Base-by-base conservation (phyloP, 1,140 invertebrate species). In the Cyclina sinensis region DNA sequence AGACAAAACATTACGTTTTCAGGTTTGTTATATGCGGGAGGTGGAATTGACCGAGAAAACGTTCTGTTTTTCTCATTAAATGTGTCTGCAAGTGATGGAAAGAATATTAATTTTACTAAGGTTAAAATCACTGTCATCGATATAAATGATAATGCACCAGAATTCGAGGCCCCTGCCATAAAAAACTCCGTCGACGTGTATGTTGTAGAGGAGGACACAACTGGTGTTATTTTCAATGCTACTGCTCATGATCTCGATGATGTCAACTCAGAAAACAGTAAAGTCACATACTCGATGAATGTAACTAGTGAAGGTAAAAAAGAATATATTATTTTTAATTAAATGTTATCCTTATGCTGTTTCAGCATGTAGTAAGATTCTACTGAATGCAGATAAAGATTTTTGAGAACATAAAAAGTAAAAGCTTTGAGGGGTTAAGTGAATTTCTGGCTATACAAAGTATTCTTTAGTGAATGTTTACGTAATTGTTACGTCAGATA, bases 121-220 rank as follows among this genome's bases (percentile, higher is more conserved):
- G 84, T 86, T 48, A 7, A 35, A 21, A 86, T 86, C 9, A 7
- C 39, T 30, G 37, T 86, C 0, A 18, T 9, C 62, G 84, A 86
- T 35, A 32, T 86, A 0, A 86, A 86, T 78, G 73, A 86, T 35
- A 86, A 86, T 78, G 21, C 70, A 14, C 84, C 84, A 16, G 5
- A 43, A 30, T 78, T 86, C 78, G 3, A 9, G 11, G 11, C n/a
- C 3, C 1, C 18, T 11, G 21, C 35, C 5, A 30, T 65, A 30
- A 18, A 65, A 65, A 27, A 27, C 5, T 3, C 24, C 3, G 27
- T 80, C 21, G 37, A 2, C 21, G 30, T 80, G 11, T n/a, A 80
- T 59, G 35, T 80, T 39, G 39, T 18, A 27, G 76, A 80, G 30
- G 4, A 80, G 1, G 12, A 7, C 1, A 16, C 37, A 18, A 11